phyloP scores from a whole-genome alignment of 2,888 invertebrate species.

The Latrodectus hesperus region DNA sequence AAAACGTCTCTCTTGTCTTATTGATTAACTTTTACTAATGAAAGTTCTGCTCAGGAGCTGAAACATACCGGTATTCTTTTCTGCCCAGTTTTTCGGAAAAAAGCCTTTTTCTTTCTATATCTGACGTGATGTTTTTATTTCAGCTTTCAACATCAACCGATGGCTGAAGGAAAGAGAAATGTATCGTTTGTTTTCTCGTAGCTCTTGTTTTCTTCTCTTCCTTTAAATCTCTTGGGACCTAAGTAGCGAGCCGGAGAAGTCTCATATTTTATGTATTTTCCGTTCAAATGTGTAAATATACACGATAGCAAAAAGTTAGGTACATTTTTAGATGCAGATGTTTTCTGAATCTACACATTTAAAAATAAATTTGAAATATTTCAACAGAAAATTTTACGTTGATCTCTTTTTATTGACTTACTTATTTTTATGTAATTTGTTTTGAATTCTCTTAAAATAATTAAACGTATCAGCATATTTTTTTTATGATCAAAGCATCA shows the following conservation, averaged over 20 bases:
- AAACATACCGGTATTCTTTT: conserved; percentile 36
- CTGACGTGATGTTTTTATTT: conserved; percentile 66
- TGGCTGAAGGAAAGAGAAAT: conserved; percentile 40
- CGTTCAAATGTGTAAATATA: not conserved
- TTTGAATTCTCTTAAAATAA: no score
- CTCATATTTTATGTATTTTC: conserved; percentile 19
- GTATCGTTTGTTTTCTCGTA: not conserved
- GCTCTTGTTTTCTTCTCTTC: conserved; percentile 32
- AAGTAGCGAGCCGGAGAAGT: conserved; percentile 30
- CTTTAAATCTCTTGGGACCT: conserved; percentile 39
- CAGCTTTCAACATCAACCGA: conserved; percentile 58
- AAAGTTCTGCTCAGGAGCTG: conserved; percentile 58
- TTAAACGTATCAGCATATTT: no score
- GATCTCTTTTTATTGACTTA: no score
- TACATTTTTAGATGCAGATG: no score
- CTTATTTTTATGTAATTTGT: no score
- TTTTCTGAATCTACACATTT: no score
- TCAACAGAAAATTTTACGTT: no score
- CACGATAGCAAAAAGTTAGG: no score
- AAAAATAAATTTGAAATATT: no score
- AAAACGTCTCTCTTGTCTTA: conserved; percentile 59
- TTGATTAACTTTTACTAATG: conserved; percentile 66
- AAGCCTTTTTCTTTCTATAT: conserved; percentile 40
- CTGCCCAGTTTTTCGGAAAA: conserved; percentile 30
- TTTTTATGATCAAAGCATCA: no score